A percentile compares a stretch with the other conserved stretches of the same genome.
Evolutionary conservation across 2,888 invertebrate species (phyloP).

Genomic region (Unio pictorum): DNA sequence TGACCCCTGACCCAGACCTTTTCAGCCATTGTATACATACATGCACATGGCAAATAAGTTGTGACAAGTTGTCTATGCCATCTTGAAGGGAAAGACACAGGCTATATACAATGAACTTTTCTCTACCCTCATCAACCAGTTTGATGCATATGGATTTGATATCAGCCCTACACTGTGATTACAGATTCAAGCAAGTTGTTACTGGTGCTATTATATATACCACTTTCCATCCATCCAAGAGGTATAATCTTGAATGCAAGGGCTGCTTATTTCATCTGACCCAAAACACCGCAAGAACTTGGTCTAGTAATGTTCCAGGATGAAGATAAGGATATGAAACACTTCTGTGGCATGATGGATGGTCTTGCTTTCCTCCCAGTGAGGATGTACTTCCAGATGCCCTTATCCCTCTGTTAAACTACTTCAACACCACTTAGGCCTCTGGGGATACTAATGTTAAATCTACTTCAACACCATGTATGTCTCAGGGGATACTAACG

Average conservation of each 20-base stretch:
- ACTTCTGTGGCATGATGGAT: conserved; percentile 9
- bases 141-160: no score
- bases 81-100: not conserved
- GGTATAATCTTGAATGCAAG: no score
- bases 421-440: conserved; percentile 2
- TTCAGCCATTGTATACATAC: conserved; percentile 7
- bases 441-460: not conserved
- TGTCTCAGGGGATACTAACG: no score
- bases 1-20: conserved; percentile 6
- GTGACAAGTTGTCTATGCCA: conserved; percentile 3
- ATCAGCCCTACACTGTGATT: no score
- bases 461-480: no score
- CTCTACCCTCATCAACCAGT: no score
- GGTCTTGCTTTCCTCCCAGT: conserved; percentile 1
- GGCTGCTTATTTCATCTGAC: conserved; percentile 5
- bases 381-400: not conserved
- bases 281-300: conserved; percentile 4
- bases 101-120: no score
- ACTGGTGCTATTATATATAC: no score
- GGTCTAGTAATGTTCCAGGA: not conserved
- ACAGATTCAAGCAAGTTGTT: no score
- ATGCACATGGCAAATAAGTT: not conserved
- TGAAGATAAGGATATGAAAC: not conserved
- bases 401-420: conserved; percentile 1
- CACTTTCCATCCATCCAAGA: no score